A percentile compares a stretch with the other conserved stretches of the same genome.
Conservation (phyloP, 2,797 vertebrate genomes). For the Sebastes variabilis region DNA sequence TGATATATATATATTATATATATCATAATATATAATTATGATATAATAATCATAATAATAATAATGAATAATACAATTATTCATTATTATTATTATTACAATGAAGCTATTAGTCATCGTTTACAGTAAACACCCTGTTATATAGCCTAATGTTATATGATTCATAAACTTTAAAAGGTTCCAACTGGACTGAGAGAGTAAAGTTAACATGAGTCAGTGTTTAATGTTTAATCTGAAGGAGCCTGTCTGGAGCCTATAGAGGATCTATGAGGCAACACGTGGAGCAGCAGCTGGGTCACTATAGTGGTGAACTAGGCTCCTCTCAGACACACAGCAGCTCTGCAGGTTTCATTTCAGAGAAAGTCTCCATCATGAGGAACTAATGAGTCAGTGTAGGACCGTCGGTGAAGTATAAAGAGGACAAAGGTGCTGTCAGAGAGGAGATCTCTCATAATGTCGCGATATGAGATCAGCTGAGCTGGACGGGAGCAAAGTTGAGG, state of each 20-base stretch:
- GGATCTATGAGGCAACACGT: not conserved
- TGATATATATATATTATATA: no score
- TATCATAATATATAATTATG: no score
- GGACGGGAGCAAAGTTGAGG: not conserved
- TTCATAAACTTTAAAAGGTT: not conserved
- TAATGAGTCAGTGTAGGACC: not conserved
- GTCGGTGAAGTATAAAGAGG: not conserved
- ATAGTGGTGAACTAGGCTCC: not conserved
- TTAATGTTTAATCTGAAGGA: not conserved
- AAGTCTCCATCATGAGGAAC: not conserved
- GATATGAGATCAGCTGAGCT: not conserved
- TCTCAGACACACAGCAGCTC: not conserved
- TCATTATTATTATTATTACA: not conserved
- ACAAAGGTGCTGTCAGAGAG: not conserved
- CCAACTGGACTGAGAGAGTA: not conserved
- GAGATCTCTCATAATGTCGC: not conserved
- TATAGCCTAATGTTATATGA: not conserved
- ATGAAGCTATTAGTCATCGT: not conserved
- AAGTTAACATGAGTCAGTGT: not conserved
- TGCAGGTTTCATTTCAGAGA: not conserved
- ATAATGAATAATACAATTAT: not conserved
- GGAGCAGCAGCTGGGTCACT: not conserved
- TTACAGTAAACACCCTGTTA: not conserved
- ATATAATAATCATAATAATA: not conserved
- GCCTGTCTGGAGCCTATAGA: not conserved